Evolutionary conservation across 1,140 invertebrate genomes (phyloP).

Genomic region (Hirudo medicinalis): DNA sequence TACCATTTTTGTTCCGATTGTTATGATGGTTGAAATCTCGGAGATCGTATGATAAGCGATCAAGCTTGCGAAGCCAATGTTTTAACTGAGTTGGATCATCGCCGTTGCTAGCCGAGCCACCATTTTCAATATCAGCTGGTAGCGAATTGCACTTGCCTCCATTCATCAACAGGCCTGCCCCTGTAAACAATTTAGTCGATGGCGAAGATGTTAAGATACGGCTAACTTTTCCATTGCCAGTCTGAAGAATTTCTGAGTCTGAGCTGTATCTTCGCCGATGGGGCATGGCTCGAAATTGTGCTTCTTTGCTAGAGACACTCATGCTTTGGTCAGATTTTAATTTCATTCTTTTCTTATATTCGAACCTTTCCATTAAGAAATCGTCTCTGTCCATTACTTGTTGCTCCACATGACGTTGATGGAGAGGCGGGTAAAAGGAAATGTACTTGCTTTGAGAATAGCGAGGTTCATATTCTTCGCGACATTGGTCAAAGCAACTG

Average conservation of each 20-base stretch:
- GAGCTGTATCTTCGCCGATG: constrained; percentile 45
- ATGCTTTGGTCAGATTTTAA: not conserved
- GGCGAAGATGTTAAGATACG: constrained; percentile 21
- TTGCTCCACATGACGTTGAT: not conserved
- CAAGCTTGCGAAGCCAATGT: constrained; percentile 59
- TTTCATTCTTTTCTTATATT: not conserved
- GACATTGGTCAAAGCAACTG: not conserved
- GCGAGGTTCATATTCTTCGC: not conserved
- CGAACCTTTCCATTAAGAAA: constrained; percentile 1
- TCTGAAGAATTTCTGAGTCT: constrained; percentile 59
- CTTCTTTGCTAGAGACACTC: not conserved
- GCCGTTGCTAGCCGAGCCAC: constrained; percentile 23
- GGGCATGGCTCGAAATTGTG: not conserved
- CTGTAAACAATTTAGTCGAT: not conserved
- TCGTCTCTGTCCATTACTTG: not conserved
- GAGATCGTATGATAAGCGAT: constrained; percentile 38
- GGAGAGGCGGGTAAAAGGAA: not conserved
- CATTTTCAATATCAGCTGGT: constrained; percentile 28
- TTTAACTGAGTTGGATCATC: constrained; percentile 29
- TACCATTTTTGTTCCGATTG: constrained; percentile 5
- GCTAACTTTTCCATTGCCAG: constrained; percentile 45
- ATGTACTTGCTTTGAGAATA: not conserved
- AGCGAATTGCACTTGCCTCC: constrained; percentile 36
- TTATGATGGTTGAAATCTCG: constrained; percentile 25
- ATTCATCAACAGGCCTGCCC: not conserved